Percentiles rank a stretch among this genome's conserved stretches.
These are phyloP conservation scores for Rattus rattus DNA, from an alignment of 2,113 vertebrate species.

Conservation along the genomic window DNA sequence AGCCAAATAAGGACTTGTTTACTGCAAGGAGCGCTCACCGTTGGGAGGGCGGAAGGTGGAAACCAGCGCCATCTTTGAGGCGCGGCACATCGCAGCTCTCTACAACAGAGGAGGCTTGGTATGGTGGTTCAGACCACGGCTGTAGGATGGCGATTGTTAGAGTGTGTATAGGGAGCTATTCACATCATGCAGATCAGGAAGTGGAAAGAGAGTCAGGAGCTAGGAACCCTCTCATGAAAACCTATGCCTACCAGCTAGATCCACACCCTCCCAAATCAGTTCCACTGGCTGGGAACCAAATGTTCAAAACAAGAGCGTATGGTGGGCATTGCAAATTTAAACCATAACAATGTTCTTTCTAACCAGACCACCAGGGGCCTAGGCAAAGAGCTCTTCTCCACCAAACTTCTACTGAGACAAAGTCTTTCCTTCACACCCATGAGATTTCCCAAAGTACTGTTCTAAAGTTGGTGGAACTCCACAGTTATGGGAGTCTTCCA, in stretches of 20 bases:
- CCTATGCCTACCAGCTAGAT: neutral
- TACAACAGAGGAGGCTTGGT: too few relatives aligned
- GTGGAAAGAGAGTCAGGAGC: neutral
- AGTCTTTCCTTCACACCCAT: neutral
- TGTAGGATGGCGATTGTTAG: too few relatives aligned
- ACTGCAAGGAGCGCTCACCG: too few relatives aligned
- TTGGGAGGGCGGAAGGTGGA: too few relatives aligned
- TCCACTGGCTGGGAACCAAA: neutral
- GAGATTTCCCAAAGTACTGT: neutral
- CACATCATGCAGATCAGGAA: neutral
- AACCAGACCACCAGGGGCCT: neutral
- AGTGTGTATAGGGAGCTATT: neutral
- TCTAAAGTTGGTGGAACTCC: neutral
- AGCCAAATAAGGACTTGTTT: too few relatives aligned
- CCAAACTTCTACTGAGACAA: neutral
- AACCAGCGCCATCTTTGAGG: too few relatives aligned
- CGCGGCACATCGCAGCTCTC: too few relatives aligned
- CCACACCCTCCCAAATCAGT: neutral
- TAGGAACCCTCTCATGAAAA: neutral
- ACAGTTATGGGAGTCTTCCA: neutral
- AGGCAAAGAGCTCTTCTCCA: neutral
- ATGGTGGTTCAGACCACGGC: neutral
- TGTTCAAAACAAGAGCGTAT: neutral
- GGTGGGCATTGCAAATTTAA: neutral
- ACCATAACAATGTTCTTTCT: neutral